Evolutionary conservation across 2,797 vertebrate genomes (phyloP).

Genomic region (Huso huso): DNA sequence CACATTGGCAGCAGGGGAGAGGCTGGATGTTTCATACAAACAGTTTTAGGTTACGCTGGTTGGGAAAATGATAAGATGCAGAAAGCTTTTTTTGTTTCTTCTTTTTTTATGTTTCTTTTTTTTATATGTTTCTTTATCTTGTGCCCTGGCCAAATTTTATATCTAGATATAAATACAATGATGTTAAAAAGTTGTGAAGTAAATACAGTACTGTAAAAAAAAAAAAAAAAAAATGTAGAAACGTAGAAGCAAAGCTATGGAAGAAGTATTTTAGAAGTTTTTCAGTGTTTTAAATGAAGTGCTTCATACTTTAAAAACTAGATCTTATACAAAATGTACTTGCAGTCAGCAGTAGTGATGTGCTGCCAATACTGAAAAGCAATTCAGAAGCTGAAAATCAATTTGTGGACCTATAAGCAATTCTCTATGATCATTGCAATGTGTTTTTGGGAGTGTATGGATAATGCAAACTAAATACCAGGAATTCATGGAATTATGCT

Average conservation of each 20-base stretch:
- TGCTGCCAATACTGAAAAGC: no score
- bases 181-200: constrained; percentile 9
- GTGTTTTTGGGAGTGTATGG: no score
- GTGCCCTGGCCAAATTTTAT: constrained; percentile 30
- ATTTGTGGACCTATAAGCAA: no score
- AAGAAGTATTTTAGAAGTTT: neutral
- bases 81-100: constrained; percentile 20
- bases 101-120: constrained; percentile 28
- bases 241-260: neutral
- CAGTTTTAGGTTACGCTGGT: constrained; percentile 32
- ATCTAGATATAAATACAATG: constrained; percentile 24
- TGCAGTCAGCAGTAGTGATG: no score
- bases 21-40: constrained; percentile 49
- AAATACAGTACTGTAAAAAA: neutral
- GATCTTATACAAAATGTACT: no score
- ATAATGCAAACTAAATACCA: no score
- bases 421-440: no score
- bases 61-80: constrained; percentile 34
- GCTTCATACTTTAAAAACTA: no score
- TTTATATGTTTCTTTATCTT: constrained; percentile 34
- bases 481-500: no score
- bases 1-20: constrained; percentile 55
- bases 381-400: no score
- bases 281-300: no score
- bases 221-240: neutral